A percentile compares a stretch with the other conserved stretches of the same genome.
phyloP scores from a whole-genome alignment of 2,797 vertebrate species.

The Pygocentrus nattereri region DNA sequence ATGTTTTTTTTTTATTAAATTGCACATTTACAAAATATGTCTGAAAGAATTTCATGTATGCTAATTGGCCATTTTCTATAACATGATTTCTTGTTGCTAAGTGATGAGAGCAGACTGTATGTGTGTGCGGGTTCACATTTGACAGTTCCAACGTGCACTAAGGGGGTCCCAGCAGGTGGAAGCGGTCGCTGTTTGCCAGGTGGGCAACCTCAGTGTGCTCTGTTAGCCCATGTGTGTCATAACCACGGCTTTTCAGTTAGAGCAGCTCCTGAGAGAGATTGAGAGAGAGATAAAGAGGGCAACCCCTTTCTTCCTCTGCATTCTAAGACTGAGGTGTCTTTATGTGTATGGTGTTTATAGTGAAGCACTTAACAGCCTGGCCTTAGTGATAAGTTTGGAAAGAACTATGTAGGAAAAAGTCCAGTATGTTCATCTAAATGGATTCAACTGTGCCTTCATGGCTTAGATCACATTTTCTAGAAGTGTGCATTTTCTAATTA shows the following conservation, averaged over 20 bases:
- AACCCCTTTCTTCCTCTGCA: slow-evolving; percentile 64
- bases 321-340: slow-evolving; percentile 42
- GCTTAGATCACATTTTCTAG: background rate
- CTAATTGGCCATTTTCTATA: slow-evolving; percentile 7
- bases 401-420: background rate
- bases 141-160: slow-evolving; percentile 43
- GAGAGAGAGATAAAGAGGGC: slow-evolving; percentile 73
- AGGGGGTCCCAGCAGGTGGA: slow-evolving; percentile 59
- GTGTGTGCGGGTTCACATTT: slow-evolving; percentile 31
- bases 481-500: background rate
- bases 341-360: slow-evolving; percentile 71
- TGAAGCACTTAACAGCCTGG: slow-evolving; percentile 83
- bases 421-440: background rate
- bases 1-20: background rate
- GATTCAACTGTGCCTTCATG: background rate
- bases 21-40: background rate
- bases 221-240: slow-evolving; percentile 58
- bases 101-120: background rate
- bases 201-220: slow-evolving; percentile 47
- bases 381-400: slow-evolving; percentile 79
- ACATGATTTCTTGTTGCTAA: slow-evolving; percentile 34
- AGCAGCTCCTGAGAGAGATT: slow-evolving; percentile 74
- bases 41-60: background rate
- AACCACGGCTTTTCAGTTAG: slow-evolving; percentile 84
- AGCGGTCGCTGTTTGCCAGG: slow-evolving; percentile 58